Percentiles rank a stretch among this genome's conserved stretches.
Conservation (phyloP, 2,888 invertebrate species). For the Galeopsomyia nigrocyanea region DNA sequence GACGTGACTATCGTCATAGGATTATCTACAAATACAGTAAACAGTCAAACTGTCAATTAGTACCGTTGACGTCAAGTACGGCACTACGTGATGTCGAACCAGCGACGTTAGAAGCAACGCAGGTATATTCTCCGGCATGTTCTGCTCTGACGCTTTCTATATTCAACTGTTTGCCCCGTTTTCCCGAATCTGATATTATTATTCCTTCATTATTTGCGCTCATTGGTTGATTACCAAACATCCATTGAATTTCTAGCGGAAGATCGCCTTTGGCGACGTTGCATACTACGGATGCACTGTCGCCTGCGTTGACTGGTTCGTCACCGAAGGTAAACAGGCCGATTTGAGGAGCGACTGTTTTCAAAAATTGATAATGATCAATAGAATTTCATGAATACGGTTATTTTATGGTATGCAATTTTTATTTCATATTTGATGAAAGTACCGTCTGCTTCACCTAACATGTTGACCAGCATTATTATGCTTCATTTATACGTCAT, state of each 20-base stretch:
- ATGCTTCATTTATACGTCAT: too few relatives aligned
- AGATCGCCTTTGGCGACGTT: slow-evolving; percentile 81
- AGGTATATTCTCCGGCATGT: slow-evolving; percentile 82
- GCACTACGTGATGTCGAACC: slow-evolving; percentile 70
- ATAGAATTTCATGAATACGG: too few relatives aligned
- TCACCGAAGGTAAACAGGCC: slow-evolving; percentile 80
- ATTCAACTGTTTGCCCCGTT: slow-evolving; percentile 70
- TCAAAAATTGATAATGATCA: too few relatives aligned
- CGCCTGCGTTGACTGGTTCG: slow-evolving; percentile 78
- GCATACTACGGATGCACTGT: slow-evolving; percentile 78
- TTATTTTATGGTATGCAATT: too few relatives aligned
- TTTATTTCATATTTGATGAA: too few relatives aligned
- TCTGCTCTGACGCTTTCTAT: slow-evolving; percentile 76
- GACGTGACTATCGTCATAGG: too few relatives aligned
- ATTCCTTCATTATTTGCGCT: slow-evolving; percentile 56
- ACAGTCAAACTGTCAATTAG: slow-evolving; percentile 2
- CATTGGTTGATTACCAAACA: slow-evolving; percentile 76
- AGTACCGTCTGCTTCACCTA: neutral
- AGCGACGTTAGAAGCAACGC: slow-evolving; percentile 74
- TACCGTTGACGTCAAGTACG: slow-evolving; percentile 51
- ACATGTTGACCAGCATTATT: neutral
- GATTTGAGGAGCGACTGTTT: slow-evolving; percentile 80
- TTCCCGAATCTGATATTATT: slow-evolving; percentile 58
- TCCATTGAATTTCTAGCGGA: slow-evolving; percentile 82
- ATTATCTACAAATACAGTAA: slow-evolving; percentile 9